Percentiles rank a stretch among this genome's conserved stretches.
phyloP scores from a whole-genome alignment of 2,797 vertebrate species.

The Lutjanus argentimaculatus region DNA sequence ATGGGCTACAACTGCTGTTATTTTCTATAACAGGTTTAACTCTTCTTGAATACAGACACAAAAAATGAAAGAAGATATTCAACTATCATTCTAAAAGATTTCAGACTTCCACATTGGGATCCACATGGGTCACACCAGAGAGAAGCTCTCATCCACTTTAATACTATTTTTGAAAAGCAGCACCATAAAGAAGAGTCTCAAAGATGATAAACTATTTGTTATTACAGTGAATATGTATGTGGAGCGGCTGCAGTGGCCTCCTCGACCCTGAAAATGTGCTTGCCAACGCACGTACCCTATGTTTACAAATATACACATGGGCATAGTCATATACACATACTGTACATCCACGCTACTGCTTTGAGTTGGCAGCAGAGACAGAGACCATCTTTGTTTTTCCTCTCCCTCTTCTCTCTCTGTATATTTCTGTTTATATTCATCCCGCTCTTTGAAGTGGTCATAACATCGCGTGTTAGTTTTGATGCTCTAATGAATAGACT shows the following conservation, averaged over 20 bases:
- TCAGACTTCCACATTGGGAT: too few species aligned
- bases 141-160: neutral
- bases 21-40: too few species aligned
- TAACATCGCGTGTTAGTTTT: conserved; percentile 71
- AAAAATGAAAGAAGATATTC: too few species aligned
- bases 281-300: conserved; percentile 22
- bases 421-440: conserved; percentile 75
- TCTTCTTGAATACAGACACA: too few species aligned
- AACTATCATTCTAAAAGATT: too few species aligned
- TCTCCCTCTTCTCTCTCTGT: conserved; percentile 32
- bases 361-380: conserved; percentile 58
- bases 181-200: neutral
- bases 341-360: conserved; percentile 38
- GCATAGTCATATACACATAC: conserved; percentile 25
- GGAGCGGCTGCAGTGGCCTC: neutral
- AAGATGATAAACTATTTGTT: neutral
- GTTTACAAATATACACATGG: conserved; percentile 45
- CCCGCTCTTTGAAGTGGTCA: conserved; percentile 76
- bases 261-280: neutral
- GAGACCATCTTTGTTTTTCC: conserved; percentile 66
- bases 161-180: neutral
- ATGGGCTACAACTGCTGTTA: too few species aligned
- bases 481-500: conserved; percentile 78
- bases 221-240: neutral
- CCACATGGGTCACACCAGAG: neutral